Percentiles rank a stretch among this genome's conserved stretches.
Evolutionary conservation across 2,797 vertebrate species (phyloP).

Genomic region (Anolis apletophallus): DNA sequence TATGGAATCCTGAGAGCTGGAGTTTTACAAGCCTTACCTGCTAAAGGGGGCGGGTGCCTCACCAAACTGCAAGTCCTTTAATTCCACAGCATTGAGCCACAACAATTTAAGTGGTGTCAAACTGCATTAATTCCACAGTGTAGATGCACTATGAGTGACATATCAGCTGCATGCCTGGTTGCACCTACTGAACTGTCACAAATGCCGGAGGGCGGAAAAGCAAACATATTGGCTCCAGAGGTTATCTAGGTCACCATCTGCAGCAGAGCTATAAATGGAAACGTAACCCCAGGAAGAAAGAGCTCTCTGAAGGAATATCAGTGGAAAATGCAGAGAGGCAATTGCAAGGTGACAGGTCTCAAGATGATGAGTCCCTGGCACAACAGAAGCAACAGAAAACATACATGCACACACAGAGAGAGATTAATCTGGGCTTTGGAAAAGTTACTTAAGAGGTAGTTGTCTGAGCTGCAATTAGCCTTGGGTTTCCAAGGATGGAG

Average conservation of each 20-base stretch:
- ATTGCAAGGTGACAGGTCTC: slow-evolving; percentile 58
- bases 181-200: background rate
- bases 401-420: background rate
- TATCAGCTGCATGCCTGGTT: too few species aligned
- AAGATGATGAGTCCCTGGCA: slow-evolving; percentile 12
- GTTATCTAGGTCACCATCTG: background rate
- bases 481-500: too few species aligned
- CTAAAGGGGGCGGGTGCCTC: too few species aligned
- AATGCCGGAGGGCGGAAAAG: background rate
- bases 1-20: too few species aligned
- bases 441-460: background rate
- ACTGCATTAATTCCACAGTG: too few species aligned
- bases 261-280: background rate
- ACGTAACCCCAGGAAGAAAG: background rate
- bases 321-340: slow-evolving; percentile 46
- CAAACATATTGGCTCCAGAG: background rate
- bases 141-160: background rate
- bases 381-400: fast-evolving
- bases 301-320: slow-evolving; percentile 18
- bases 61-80: too few species aligned
- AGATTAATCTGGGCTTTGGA: background rate
- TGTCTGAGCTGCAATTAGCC: too few species aligned
- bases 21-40: too few species aligned
- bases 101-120: too few species aligned
- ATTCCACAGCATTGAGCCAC: too few species aligned